Conservation (phyloP, 2,113 vertebrate genomes). For the Syngnathus scovelli region DNA sequence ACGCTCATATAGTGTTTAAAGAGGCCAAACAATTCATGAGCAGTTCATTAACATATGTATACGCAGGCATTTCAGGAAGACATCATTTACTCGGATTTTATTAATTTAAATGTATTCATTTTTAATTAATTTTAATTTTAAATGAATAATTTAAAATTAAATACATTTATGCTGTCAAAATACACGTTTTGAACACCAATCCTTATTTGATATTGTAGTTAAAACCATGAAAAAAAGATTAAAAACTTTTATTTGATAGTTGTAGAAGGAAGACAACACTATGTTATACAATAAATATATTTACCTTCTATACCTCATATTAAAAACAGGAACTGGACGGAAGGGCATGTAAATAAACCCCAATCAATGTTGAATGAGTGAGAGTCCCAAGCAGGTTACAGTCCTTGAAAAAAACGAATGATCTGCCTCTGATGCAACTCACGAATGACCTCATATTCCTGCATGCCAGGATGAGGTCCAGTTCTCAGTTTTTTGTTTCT, state of each 20-base stretch:
- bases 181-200: no score
- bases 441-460: constrained; percentile 28
- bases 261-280: background rate
- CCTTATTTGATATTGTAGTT: no score
- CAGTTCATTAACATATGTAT: background rate
- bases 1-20: no score
- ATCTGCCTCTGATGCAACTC: background rate
- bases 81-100: background rate
- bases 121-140: no score
- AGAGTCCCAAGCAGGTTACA: background rate
- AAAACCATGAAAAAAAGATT: no score
- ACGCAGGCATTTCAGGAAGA: background rate
- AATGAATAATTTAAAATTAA: no score
- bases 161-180: no score
- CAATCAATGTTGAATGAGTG: background rate
- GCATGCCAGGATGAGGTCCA: constrained; percentile 32
- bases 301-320: no score
- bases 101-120: no score
- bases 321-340: no score
- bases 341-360: no score
- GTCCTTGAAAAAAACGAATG: constrained; percentile 9
- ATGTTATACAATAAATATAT: no score
- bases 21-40: background rate
- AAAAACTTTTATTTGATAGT: background rate
- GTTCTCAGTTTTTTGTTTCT: background rate